A percentile compares a stretch with the other conserved stretches of the same genome.
Evolutionary conservation across 1,140 invertebrate species (phyloP).

Genomic region (Diabrotica undecimpunctata): DNA sequence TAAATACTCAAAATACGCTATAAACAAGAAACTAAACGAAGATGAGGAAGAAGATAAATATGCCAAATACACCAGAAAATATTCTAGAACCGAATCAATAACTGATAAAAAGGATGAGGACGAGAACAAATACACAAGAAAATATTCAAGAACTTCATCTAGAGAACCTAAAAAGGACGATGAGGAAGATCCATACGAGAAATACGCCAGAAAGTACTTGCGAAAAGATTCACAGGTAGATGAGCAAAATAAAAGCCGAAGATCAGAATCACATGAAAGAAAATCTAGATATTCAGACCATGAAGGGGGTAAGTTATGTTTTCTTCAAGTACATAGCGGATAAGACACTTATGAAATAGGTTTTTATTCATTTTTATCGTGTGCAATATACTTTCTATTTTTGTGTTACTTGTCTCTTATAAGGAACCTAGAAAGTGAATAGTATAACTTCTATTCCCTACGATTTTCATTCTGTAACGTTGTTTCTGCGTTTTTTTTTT

Average conservation of each 20-base stretch:
- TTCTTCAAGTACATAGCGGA: neutral
- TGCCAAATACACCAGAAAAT: slow-evolving; percentile 41
- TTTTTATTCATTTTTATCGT: no score
- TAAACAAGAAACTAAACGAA: slow-evolving; percentile 27
- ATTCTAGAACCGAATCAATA: slow-evolving; percentile 31
- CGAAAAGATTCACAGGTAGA: slow-evolving; percentile 34
- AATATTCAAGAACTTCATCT: slow-evolving; percentile 48
- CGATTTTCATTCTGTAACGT: no score
- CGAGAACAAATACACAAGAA: slow-evolving; percentile 55
- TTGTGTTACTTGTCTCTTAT: no score
- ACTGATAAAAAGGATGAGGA: slow-evolving; percentile 51
- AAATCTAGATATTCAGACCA: slow-evolving; percentile 6
- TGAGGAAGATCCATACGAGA: slow-evolving; percentile 33
- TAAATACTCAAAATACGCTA: slow-evolving; percentile 36
- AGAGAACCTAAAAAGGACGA: slow-evolving; percentile 24
- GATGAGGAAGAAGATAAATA: slow-evolving; percentile 41
- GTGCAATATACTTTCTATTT: no score
- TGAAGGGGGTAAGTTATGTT: slow-evolving; percentile 18
- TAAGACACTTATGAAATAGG: slow-evolving; percentile 3
- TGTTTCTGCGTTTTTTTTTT: no score
- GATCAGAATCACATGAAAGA: slow-evolving; percentile 20
- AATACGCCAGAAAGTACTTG: slow-evolving; percentile 35
- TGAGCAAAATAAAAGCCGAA: slow-evolving; percentile 27
- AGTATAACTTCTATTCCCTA: no score
- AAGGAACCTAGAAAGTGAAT: no score